phyloP scores from a whole-genome alignment of 2,797 vertebrate genomes.

The Tapera naevia region DNA sequence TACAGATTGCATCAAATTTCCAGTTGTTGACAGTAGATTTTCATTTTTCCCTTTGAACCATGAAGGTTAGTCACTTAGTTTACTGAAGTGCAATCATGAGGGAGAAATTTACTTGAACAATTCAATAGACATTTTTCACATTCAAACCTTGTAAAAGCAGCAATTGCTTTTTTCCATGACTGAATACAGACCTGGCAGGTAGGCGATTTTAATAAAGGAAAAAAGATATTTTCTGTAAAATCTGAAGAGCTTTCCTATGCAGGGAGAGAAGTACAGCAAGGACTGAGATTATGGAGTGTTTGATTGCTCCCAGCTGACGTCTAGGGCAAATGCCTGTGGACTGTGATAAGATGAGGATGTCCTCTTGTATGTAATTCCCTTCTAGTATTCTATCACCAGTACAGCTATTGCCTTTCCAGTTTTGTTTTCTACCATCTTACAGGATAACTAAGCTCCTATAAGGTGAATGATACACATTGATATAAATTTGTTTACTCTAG shows the following conservation, averaged over 20 bases:
- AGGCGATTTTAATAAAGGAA: background rate
- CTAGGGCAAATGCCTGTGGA: background rate
- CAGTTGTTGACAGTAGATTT: background rate
- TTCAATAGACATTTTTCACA: background rate
- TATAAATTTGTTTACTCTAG: background rate
- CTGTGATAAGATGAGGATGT: background rate
- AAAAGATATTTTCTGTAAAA: background rate
- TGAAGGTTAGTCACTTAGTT: background rate
- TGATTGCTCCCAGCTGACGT: background rate
- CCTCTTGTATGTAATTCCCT: background rate
- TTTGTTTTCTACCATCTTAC: background rate
- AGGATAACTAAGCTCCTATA: background rate
- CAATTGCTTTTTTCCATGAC: background rate
- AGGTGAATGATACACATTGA: background rate
- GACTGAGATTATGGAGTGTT: accelerated
- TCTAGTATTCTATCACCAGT: background rate
- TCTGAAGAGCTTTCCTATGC: background rate
- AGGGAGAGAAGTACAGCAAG: background rate
- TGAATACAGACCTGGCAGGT: background rate
- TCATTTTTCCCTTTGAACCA: background rate
- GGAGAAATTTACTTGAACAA: background rate
- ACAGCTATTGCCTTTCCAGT: background rate
- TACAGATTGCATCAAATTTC: background rate
- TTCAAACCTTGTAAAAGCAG: background rate
- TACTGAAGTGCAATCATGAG: background rate